These are phyloP conservation scores for Hypsopygia costalis DNA, from an alignment of 2,888 invertebrate species.

Conservation along the genomic window DNA sequence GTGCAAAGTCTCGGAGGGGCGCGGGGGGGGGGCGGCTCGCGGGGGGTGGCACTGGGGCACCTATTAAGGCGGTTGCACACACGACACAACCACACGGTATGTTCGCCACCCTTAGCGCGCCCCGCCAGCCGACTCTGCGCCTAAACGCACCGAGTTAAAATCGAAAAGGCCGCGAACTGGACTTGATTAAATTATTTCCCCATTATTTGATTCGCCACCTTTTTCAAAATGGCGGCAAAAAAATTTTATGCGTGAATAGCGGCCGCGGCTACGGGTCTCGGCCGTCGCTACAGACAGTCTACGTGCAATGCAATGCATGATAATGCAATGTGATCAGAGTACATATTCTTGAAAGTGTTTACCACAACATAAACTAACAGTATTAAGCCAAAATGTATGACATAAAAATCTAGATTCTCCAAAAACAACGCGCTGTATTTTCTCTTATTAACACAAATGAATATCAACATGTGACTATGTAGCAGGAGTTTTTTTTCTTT, in stretches of 20 bases:
- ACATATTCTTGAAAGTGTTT: no score
- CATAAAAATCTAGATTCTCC: no score
- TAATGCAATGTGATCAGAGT: no score
- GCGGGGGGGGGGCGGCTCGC: slow-evolving; percentile 16
- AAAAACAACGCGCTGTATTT: no score
- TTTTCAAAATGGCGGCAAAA: slow-evolving; percentile 74
- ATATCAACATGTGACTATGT: no score
- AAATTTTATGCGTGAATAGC: slow-evolving; percentile 31
- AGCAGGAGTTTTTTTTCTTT: no score
- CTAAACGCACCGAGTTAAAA: slow-evolving; percentile 42
- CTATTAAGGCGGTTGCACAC: slow-evolving; percentile 62
- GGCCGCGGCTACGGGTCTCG: neutral
- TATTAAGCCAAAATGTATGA: no score
- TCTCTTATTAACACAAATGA: no score
- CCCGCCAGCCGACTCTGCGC: slow-evolving; percentile 41
- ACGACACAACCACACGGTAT: slow-evolving; percentile 56
- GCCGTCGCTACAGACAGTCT: neutral
- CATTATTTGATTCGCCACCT: slow-evolving; percentile 78
- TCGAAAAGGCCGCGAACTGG: slow-evolving; percentile 29
- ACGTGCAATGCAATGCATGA: no score
- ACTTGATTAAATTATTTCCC: slow-evolving; percentile 73
- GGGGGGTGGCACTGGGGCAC: slow-evolving; percentile 25
- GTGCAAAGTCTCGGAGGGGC: slow-evolving; percentile 38
- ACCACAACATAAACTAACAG: no score
- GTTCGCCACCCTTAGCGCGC: slow-evolving; percentile 49